A percentile compares a stretch with the other conserved stretches of the same genome.
phyloP scores from a whole-genome alignment of 2,888 invertebrate genomes.

The Pimpla rufipes region DNA sequence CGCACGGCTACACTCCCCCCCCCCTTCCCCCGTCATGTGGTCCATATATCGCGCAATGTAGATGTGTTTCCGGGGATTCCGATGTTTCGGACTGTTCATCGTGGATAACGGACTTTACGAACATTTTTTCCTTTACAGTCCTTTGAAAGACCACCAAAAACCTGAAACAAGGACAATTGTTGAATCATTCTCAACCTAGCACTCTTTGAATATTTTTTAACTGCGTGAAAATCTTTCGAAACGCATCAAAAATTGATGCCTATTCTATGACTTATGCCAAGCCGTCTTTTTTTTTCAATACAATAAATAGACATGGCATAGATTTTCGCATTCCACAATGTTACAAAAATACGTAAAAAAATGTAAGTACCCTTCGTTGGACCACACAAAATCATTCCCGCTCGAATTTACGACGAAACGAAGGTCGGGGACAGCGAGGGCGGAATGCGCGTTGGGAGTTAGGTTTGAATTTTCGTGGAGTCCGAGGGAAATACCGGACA shows the following conservation, averaged over 20 bases:
- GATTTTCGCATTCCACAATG: not conserved
- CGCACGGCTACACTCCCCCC: conserved; percentile 7
- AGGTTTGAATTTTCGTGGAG: conserved; percentile 65
- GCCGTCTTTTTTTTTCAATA: too few species aligned
- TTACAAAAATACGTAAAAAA: not conserved
- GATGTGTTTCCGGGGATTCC: conserved; percentile 32
- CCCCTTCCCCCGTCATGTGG: conserved; percentile 6
- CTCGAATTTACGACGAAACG: conserved; percentile 40
- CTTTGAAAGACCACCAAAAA: too few species aligned
- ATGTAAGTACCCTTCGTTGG: not conserved
- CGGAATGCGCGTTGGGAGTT: conserved; percentile 60
- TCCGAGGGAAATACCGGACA: conserved; percentile 65
- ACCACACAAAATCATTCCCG: conserved; percentile 49
- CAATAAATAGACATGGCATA: not conserved
- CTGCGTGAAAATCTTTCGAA: too few species aligned
- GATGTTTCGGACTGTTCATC: conserved; percentile 50
- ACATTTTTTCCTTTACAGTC: not conserved
- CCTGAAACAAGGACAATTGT: too few species aligned
- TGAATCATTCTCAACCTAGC: too few species aligned
- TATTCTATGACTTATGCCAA: too few species aligned
- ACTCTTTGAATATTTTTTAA: too few species aligned
- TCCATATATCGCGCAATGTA: not conserved
- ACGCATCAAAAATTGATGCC: too few species aligned
- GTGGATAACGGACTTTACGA: conserved; percentile 48
- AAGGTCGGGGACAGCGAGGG: conserved; percentile 64